phyloP scores from a whole-genome alignment of 2,113 vertebrate genomes.

The Lamprotornis superbus region DNA sequence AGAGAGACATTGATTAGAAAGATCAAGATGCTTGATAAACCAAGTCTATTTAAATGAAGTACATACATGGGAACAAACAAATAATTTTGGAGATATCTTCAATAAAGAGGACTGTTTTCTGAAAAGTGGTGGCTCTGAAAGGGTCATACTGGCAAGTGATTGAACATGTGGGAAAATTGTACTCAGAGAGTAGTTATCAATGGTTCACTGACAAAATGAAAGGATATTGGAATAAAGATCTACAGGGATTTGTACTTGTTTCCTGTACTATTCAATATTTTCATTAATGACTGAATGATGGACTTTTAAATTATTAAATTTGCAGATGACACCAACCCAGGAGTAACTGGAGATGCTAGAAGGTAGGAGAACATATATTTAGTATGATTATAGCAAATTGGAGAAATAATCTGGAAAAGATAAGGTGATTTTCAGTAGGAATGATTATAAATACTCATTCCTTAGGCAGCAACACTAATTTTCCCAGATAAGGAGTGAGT shows the following conservation, averaged over 20 bases:
- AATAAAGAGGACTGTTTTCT: neutral
- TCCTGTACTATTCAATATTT: neutral
- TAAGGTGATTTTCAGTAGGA: neutral
- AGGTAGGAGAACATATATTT: neutral
- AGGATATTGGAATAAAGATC: neutral
- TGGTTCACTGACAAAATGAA: neutral
- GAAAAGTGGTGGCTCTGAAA: neutral
- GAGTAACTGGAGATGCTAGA: neutral
- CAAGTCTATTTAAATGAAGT: neutral
- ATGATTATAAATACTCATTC: neutral
- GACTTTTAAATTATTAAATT: neutral
- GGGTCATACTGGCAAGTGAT: neutral
- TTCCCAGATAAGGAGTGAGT: neutral
- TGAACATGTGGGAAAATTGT: neutral
- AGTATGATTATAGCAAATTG: neutral
- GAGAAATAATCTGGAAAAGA: neutral
- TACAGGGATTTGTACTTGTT: neutral
- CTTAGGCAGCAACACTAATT: neutral
- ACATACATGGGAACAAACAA: neutral
- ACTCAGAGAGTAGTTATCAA: neutral
- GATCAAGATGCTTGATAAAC: neutral
- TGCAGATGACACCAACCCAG: neutral
- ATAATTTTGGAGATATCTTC: neutral
- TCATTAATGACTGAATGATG: neutral
- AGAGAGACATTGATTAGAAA: neutral